Base-by-base conservation (phyloP, 2,113 vertebrate genomes). In the Chaetorhynchus papuensis region DNA sequence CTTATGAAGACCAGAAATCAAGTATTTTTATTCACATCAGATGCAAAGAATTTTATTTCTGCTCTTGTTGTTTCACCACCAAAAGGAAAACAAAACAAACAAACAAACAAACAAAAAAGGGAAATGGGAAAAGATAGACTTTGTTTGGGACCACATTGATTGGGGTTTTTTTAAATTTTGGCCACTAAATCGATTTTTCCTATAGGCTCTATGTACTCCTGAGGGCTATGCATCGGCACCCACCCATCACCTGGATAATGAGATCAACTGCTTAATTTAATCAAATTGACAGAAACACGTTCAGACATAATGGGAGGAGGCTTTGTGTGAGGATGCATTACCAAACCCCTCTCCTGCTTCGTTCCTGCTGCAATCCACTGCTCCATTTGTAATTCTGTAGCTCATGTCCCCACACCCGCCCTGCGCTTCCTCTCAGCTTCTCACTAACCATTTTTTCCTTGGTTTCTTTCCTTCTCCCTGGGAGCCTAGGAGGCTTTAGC, bases 251-350 rank as follows among this genome's bases (percentile, higher is more conserved):
- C 79, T 86, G 71, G 33, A 88, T 81, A 89, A 90, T 1, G 2
- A 95, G 76, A 94, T 89, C 81, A 96, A 50, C 30, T 2, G 2
- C 30, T 90, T 90, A 57, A 85, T 96, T 93, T 86, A 63, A 90
- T 87, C 12, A 63, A 61, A 85, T 77, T 49, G 76, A 81, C 75
- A 86, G 68, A 86, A 86, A 83, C 63, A 70, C 6, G 1, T 54
- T 53, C n/a, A 68, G 65, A 91, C 74, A 87, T 56, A 95, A 93
- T 71, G 24, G 52, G 39, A 91, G 39, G 68, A 76, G 53, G 64
- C 69, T 87, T 78, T 89, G 56, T 71, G 45, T 42, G 72, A 52
- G 49, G 30, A 79, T 2, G 6, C 4, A 6, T 60, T 84, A 53
- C 64, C 33, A 79, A 33, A 28, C 15, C 45, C 71, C 24, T 70